Evolutionary conservation across 2,888 invertebrate species (phyloP).

Genomic region (Entomobrya multifasciata): DNA sequence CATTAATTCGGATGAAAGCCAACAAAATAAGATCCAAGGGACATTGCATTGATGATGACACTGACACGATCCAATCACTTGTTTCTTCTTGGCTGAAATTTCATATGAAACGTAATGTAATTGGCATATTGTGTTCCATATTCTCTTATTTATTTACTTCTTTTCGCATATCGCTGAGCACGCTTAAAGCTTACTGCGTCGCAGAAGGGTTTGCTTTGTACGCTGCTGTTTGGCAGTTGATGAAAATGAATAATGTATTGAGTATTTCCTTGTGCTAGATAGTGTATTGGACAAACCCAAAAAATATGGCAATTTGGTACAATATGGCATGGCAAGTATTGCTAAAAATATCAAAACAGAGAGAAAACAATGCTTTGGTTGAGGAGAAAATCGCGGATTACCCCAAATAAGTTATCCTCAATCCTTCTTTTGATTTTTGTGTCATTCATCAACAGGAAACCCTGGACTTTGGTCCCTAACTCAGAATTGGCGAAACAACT

Average conservation of each 20-base stretch:
- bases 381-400: not conserved
- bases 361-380: not conserved
- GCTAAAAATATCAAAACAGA: not conserved
- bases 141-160: not conserved
- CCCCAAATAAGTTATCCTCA: not conserved
- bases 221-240: not conserved
- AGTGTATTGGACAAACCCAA: not conserved
- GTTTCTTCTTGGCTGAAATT: not conserved
- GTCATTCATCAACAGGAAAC: not conserved
- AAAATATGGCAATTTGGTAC: not conserved
- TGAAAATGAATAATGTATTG: not conserved
- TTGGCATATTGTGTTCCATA: not conserved
- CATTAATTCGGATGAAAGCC: not conserved
- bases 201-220: not conserved
- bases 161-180: not conserved
- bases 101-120: not conserved
- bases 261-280: constrained; percentile 12
- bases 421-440: not conserved
- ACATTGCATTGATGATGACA: too few relatives aligned
- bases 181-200: not conserved
- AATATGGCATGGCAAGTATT: not conserved
- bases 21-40: not conserved
- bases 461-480: constrained; percentile 24
- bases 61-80: not conserved
- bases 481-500: not conserved